A percentile compares a stretch with the other conserved stretches of the same genome.
These are phyloP conservation scores for Alcedo quadribrachys DNA, from an alignment of 2,797 vertebrate species.

Conservation along the genomic window DNA sequence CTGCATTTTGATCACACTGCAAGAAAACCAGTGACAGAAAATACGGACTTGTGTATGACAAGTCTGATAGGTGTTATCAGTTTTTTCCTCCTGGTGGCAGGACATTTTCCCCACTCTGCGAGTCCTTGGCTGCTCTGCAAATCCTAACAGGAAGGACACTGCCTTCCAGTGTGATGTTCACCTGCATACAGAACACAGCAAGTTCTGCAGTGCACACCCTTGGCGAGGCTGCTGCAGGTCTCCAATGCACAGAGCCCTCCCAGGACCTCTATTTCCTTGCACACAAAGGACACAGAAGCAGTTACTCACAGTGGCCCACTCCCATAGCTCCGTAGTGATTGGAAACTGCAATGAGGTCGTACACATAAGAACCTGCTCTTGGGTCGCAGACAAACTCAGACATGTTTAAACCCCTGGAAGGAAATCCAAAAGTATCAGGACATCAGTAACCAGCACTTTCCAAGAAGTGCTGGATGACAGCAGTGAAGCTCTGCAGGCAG, in stretches of 20 bases:
- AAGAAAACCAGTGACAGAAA: neutral
- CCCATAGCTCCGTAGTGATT: constrained; percentile 99
- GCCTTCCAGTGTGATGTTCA: neutral
- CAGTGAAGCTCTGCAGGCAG: neutral
- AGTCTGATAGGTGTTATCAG: too few relatives aligned
- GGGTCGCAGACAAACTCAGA: constrained; percentile 94
- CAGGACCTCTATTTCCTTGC: accelerated
- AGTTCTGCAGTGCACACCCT: neutral
- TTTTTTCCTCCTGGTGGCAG: neutral
- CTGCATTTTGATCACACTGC: neutral
- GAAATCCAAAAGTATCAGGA: constrained; percentile 24
- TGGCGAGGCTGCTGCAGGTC: neutral
- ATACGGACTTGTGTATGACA: neutral
- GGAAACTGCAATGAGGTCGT: constrained; percentile 95
- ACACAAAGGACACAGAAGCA: neutral
- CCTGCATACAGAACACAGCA: neutral
- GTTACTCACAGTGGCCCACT: constrained; percentile 94
- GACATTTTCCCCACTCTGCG: neutral
- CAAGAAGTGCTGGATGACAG: neutral
- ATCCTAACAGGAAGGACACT: neutral
- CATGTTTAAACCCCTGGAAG: constrained; percentile 91
- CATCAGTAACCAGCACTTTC: neutral
- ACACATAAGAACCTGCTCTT: constrained; percentile 88
- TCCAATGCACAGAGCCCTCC: neutral
- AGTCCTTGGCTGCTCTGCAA: neutral